Percentiles rank a stretch among this genome's conserved stretches.
These are phyloP conservation scores for Ptilodon capucinus DNA, from an alignment of 2,888 invertebrate species.

Conservation along the genomic window DNA sequence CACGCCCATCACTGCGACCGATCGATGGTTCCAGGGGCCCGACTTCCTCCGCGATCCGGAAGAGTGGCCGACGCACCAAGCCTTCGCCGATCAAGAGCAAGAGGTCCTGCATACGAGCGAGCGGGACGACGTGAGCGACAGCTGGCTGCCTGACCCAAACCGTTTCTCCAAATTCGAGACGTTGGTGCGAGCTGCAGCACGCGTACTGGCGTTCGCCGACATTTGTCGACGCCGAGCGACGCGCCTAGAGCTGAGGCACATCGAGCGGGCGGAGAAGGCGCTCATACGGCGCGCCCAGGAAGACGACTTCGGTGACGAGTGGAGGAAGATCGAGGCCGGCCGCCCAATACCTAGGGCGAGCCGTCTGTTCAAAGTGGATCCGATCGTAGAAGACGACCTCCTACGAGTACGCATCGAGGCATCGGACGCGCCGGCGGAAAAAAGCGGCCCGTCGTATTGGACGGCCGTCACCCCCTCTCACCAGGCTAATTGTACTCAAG, in stretches of 20 bases:
- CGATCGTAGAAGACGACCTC: slow-evolving; percentile 6
- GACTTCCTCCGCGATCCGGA: not conserved
- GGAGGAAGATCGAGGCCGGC: not conserved
- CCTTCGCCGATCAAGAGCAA: not conserved
- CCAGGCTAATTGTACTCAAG: too few relatives aligned
- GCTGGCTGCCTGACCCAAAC: too few relatives aligned
- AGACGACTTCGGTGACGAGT: not conserved
- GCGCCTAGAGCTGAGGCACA: not conserved
- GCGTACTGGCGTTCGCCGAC: slow-evolving; percentile 1
- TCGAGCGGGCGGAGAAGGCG: not conserved
- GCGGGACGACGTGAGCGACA: too few relatives aligned
- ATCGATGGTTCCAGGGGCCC: not conserved
- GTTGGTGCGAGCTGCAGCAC: not conserved
- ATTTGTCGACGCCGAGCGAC: not conserved
- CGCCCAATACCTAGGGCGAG: not conserved
- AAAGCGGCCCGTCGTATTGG: too few relatives aligned
- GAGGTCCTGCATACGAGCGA: too few relatives aligned
- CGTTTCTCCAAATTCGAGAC: too few relatives aligned
- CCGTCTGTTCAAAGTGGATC: slow-evolving; percentile 3
- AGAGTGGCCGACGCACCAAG: not conserved
- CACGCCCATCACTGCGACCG: not conserved
- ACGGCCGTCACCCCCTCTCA: too few relatives aligned
- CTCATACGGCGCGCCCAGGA: not conserved
- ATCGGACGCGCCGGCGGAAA: too few relatives aligned
- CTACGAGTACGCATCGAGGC: too few relatives aligned